phyloP scores from a whole-genome alignment of 2,113 vertebrate species.

The rat (Rattus norvegicus) region GRCr8 NC_086036.1:21362001-21362500 shows the following conservation, averaged over 20 bases:
- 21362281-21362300: not conserved
- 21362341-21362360: not conserved
- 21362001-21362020: no score
- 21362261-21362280: not conserved
- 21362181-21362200: not conserved
- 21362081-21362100: no score
- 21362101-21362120: no score
- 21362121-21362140: no score
- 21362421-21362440: no score
- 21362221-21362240: not conserved
- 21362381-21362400: not conserved
- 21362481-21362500: no score
- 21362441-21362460: not conserved
- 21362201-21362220: not conserved
- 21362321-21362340: not conserved
- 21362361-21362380: not conserved
- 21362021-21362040: no score
- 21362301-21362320: not conserved
- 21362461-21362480: not conserved
- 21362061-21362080: no score
- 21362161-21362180: not conserved
- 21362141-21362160: no score
- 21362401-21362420: not conserved
- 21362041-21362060: no score
- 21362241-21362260: not conserved